Evolutionary conservation across 2,888 invertebrate species (phyloP).

Genomic region (Dicycla oo): DNA sequence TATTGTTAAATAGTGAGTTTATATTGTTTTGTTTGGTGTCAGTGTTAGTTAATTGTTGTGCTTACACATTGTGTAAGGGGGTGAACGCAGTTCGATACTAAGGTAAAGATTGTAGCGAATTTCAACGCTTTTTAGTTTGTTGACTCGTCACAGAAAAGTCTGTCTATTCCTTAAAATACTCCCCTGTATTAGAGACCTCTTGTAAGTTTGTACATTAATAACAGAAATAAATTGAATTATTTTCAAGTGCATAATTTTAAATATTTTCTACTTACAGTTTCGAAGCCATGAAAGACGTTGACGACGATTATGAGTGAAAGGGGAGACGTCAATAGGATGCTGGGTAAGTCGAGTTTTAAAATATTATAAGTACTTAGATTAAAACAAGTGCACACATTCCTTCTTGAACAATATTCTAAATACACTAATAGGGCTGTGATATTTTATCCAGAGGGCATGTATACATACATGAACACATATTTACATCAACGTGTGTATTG

Average conservation of each 20-base stretch:
- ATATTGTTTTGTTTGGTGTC: constrained; percentile 76
- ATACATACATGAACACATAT: neutral
- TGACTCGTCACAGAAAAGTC: neutral
- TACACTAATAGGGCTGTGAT: constrained; percentile 25
- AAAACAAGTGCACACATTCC: constrained; percentile 1
- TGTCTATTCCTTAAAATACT: neutral
- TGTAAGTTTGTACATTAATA: neutral
- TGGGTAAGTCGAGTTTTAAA: constrained; percentile 83
- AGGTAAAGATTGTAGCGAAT: constrained; percentile 71
- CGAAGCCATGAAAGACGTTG: constrained; percentile 82
- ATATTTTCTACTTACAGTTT: constrained; percentile 69
- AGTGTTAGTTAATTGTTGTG: constrained; percentile 83
- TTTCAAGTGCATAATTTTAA: constrained; percentile 7
- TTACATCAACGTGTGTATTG: neutral
- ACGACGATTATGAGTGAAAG: constrained; percentile 88
- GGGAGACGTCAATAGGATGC: constrained; percentile 86
- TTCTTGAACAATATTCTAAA: constrained; percentile 30
- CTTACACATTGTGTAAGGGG: constrained; percentile 69
- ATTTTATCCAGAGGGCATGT: neutral
- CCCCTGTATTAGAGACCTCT: neutral
- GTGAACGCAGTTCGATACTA: constrained; percentile 72
- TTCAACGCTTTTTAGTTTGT: constrained; percentile 13
- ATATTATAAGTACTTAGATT: constrained; percentile 11
- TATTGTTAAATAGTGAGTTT: constrained; percentile 70
- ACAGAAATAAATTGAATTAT: constrained; percentile 8